phyloP scores from a whole-genome alignment of 2,797 vertebrate species.

The Rhinella marina region DNA sequence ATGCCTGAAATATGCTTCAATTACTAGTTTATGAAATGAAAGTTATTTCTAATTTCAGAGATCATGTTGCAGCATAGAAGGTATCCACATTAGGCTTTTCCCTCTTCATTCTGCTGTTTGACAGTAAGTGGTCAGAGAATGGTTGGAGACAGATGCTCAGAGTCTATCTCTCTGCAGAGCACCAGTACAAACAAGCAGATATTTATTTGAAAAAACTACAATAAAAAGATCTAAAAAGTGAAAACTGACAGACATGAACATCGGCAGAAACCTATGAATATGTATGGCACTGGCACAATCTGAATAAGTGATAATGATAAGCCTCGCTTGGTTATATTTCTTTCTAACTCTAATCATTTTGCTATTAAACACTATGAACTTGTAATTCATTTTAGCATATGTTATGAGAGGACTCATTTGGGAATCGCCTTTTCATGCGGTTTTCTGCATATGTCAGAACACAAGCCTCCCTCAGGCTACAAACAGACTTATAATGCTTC shows the following conservation, averaged over 20 bases:
- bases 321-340: conserved; percentile 24
- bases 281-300: not conserved
- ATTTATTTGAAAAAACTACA: conserved; percentile 5
- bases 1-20: too few relatives aligned
- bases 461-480: conserved; percentile 50
- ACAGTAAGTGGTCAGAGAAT: not conserved
- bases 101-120: not conserved
- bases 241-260: not conserved
- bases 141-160: not conserved
- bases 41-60: not conserved
- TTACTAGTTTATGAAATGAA: not conserved
- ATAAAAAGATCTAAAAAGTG: not conserved
- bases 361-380: conserved; percentile 41
- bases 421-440: conserved; percentile 46
- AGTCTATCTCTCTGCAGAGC: not conserved
- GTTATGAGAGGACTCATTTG: conserved; percentile 47
- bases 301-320: conserved; percentile 30
- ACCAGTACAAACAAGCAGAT: not conserved
- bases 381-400: conserved; percentile 54
- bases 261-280: not conserved
- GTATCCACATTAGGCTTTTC: too few relatives aligned
- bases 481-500: conserved; percentile 36
- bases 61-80: too few relatives aligned
- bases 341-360: conserved; percentile 33
- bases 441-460: conserved; percentile 55